Evolutionary conservation across 2,888 invertebrate species (phyloP).

Genomic region (Eurytoma adleriae): DNA sequence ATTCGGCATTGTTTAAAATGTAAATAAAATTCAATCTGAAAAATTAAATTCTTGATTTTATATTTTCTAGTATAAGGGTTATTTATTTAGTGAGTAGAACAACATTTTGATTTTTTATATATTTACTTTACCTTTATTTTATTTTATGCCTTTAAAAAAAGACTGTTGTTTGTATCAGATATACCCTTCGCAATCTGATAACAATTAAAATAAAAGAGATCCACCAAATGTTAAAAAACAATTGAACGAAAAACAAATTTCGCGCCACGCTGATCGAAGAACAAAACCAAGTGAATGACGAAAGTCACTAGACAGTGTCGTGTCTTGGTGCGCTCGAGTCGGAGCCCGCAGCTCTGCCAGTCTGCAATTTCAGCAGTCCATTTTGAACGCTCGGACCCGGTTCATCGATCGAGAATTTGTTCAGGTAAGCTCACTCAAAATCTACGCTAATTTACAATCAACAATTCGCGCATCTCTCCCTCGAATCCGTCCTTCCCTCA

Average conservation of each 20-base stretch:
- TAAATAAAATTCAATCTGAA: not conserved
- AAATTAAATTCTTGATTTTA: not conserved
- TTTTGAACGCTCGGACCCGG: slow-evolving; percentile 40
- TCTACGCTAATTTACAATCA: not conserved
- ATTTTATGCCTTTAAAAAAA: no score
- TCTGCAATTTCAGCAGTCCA: slow-evolving; percentile 34
- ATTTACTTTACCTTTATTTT: no score
- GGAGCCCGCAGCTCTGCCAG: slow-evolving; percentile 8
- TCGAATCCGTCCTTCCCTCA: not conserved
- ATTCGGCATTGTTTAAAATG: not conserved
- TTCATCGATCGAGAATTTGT: slow-evolving; percentile 23
- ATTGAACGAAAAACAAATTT: not conserved
- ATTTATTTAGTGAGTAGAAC: not conserved
- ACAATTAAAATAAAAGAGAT: not conserved
- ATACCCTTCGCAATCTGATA: no score
- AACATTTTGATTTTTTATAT: not conserved
- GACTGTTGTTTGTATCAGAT: no score
- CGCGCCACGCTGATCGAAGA: not conserved
- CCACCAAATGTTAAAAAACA: not conserved
- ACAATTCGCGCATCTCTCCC: not conserved
- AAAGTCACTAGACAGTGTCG: slow-evolving; percentile 3
- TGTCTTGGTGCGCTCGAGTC: not conserved
- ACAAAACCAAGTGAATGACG: not conserved
- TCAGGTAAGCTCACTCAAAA: slow-evolving; percentile 39
- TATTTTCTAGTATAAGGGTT: not conserved